A percentile compares a stretch with the other conserved stretches of the same genome.
phyloP scores from a whole-genome alignment of 2,797 vertebrate species.

The Pangasius mekongensis region DNA sequence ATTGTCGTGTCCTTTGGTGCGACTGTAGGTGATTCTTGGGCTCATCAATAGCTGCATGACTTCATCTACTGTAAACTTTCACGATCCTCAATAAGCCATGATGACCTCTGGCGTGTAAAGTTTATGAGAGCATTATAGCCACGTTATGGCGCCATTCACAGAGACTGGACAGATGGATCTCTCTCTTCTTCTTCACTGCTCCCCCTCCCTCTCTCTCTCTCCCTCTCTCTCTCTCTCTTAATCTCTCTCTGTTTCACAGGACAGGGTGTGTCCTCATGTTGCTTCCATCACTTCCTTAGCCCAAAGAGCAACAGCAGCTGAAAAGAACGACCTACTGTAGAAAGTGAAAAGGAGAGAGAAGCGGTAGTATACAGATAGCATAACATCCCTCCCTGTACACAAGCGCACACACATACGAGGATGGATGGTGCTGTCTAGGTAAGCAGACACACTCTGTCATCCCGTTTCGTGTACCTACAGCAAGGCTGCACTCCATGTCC shows the following conservation, averaged over 20 bases:
- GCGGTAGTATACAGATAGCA: constrained; percentile 36
- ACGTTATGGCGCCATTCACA: constrained; percentile 39
- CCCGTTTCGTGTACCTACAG: constrained; percentile 35
- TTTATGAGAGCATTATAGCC: constrained; percentile 49
- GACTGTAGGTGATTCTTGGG: constrained; percentile 23
- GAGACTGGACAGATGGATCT: constrained; percentile 52
- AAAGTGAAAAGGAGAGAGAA: constrained; percentile 22
- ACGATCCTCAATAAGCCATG: constrained; percentile 45
- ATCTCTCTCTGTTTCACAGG: constrained; percentile 6
- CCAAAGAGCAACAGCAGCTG: not conserved
- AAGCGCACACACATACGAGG: constrained; percentile 55
- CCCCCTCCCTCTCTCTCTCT: constrained; percentile 16
- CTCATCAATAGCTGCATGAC: constrained; percentile 20
- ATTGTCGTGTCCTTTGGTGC: constrained; percentile 13
- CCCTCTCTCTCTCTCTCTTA: constrained; percentile 15
- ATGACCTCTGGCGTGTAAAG: constrained; percentile 53
- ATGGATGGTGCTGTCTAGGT: constrained; percentile 78
- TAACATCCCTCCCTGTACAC: constrained; percentile 37
- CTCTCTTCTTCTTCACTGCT: constrained; percentile 5
- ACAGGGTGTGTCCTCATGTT: not conserved
- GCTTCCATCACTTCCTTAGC: not conserved
- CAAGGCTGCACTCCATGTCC: constrained; percentile 30
- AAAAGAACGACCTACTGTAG: constrained; percentile 19
- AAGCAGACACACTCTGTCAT: constrained; percentile 68
- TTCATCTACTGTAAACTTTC: constrained; percentile 47